Percentiles rank a stretch among this genome's conserved stretches.
phyloP scores from a whole-genome alignment of 2,797 vertebrate genomes.

The Tangara arthus region DNA sequence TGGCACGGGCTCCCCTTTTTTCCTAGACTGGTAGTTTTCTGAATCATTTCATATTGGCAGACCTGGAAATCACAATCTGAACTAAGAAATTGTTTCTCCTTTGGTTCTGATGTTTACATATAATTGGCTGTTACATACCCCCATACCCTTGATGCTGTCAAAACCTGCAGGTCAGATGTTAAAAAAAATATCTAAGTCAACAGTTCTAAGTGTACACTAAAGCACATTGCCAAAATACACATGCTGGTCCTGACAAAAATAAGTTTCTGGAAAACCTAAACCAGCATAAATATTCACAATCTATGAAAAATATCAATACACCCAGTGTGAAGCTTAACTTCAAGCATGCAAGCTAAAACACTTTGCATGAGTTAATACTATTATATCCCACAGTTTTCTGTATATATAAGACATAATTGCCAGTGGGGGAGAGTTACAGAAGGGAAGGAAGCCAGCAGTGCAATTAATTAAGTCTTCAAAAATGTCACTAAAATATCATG shows the following conservation, averaged over 20 bases:
- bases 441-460: background rate
- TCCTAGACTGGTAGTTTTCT: background rate
- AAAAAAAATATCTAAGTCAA: background rate
- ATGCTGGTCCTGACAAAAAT: background rate
- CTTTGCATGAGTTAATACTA: background rate
- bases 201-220: background rate
- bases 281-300: background rate
- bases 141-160: background rate
- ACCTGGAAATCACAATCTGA: background rate
- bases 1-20: background rate
- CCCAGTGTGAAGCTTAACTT: background rate
- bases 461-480: slow-evolving; percentile 8
- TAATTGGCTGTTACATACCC: background rate
- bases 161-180: background rate
- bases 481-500: slow-evolving; percentile 15
- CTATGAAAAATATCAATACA: background rate
- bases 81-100: background rate
- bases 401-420: background rate
- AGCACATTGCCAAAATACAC: background rate
- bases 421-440: background rate
- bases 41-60: background rate
- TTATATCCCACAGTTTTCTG: background rate
- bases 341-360: background rate
- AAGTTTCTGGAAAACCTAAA: background rate
- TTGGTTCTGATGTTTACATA: background rate